These are phyloP conservation scores for Pegoplata infirma DNA, from an alignment of 2,888 invertebrate species.

Conservation along the genomic window DNA sequence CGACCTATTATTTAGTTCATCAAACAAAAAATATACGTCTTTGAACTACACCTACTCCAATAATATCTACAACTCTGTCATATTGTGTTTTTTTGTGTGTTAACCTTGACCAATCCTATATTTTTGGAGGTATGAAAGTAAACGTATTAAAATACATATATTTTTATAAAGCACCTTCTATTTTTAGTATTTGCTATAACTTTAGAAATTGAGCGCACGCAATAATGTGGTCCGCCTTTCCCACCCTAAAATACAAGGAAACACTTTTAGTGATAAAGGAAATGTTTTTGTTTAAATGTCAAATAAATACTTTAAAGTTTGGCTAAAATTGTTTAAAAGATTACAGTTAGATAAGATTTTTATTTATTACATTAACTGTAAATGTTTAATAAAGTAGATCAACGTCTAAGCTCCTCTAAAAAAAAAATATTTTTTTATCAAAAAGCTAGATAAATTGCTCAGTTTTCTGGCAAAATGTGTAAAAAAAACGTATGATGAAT, in stretches of 20 bases:
- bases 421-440: too few species aligned
- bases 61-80: neutral
- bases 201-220: conserved; percentile 20
- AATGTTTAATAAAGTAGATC: too few species aligned
- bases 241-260: neutral
- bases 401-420: too few species aligned
- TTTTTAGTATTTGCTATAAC: conserved; percentile 23
- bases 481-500: too few species aligned
- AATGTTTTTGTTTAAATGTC: neutral
- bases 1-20: conserved; percentile 2
- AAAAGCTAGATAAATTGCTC: too few species aligned
- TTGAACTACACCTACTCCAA: conserved; percentile 7
- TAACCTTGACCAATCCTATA: conserved; percentile 58
- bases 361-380: too few species aligned
- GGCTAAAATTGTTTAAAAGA: neutral
- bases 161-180: conserved; percentile 30
- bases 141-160: neutral
- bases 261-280: neutral
- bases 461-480: too few species aligned
- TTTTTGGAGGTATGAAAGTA: conserved; percentile 33
- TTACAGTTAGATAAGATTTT: too few species aligned
- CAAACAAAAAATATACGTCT: neutral
- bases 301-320: neutral
- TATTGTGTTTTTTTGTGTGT: conserved; percentile 4
- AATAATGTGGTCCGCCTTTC: neutral